Base-by-base conservation (phyloP, 2,113 vertebrate genomes). In the Malurus cyaneus region DNA sequence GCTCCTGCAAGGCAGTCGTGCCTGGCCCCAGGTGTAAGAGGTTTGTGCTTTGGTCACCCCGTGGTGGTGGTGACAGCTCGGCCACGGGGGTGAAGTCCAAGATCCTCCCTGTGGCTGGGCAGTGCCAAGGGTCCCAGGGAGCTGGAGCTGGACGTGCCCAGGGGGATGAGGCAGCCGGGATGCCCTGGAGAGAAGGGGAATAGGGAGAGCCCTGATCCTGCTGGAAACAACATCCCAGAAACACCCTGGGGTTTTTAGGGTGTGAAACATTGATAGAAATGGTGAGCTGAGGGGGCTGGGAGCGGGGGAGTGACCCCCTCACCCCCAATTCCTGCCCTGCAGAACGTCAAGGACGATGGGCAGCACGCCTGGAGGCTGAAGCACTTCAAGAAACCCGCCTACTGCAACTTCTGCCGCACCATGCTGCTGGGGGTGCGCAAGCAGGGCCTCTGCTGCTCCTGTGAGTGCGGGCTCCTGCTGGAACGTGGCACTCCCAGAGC, bases 371-470 rank as follows among this genome's bases (percentile, higher is more conserved):
- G 99, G 99, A 98, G 98, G 94, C 96, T 99, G 97, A 99, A 99
- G 97, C 99, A 99, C 94, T 99, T 99, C 98, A 99, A 99, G 98
- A 99, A 99, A 69, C 99, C 99, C 3, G 99, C 99, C 59, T 99
- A 99, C 97, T 99, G 99, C 97, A 99, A 99, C 97, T 99, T 98
- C 97, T 99, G 99, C 97, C 99, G 98, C 62, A 97, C 98, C 88
- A 99, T 99, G 98, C 97, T 99, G 93, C 97, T 99, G 74, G 99
- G 99, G 1, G 98, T 99, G 3, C 97, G 99, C 88, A 99, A 99
- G 96, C 99, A 99, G 97, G 99, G 99, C 95, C 98, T 99, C 91
- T 98, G 99, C 97, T 99, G 99, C 97, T 97, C 98, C 91, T 97
- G 99, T 99, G 97, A 99, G 94, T 92, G 28, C 54, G 21, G 53